A percentile compares a stretch with the other conserved stretches of the same genome.
Conservation (phyloP, 2,113 vertebrate species). For the Dromas ardeola region DNA sequence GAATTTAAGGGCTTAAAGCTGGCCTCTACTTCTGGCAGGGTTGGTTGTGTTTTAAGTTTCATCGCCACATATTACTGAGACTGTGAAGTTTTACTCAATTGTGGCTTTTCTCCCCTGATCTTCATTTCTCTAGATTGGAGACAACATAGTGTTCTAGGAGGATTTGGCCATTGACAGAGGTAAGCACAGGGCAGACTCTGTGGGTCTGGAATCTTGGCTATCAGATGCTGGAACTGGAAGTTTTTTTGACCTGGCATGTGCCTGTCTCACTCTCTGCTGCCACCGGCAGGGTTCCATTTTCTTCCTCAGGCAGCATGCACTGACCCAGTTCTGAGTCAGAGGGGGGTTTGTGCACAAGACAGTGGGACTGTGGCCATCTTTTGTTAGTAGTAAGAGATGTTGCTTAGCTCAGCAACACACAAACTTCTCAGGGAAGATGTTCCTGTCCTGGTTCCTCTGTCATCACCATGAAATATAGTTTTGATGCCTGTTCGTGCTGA, state of each 20-base stretch:
- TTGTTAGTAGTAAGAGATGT: not conserved
- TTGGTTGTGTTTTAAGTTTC: not conserved
- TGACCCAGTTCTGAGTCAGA: accelerated
- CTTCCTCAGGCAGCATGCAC: accelerated
- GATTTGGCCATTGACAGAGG: not conserved
- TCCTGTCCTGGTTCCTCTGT: not conserved
- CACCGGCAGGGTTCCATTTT: accelerated
- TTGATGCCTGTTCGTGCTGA: constrained; percentile 28
- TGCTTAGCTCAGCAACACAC: not conserved
- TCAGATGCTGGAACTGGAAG: not conserved
- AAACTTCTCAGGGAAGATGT: constrained; percentile 1
- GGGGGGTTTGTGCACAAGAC: not conserved
- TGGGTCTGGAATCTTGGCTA: not conserved
- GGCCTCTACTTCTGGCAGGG: not conserved
- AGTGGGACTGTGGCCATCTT: not conserved
- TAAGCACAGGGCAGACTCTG: not conserved
- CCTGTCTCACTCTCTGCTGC: not conserved
- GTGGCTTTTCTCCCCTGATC: not conserved
- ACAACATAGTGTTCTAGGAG: not conserved
- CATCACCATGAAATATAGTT: constrained; percentile 31
- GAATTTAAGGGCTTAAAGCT: not conserved
- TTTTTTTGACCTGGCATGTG: not conserved
- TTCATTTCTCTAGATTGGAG: not conserved
- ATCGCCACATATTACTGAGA: not conserved
- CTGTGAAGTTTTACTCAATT: not conserved